Percentiles rank a stretch among this genome's conserved stretches.
Conservation (phyloP, 2,113 vertebrate species). For the Corythornis vintsioides region DNA sequence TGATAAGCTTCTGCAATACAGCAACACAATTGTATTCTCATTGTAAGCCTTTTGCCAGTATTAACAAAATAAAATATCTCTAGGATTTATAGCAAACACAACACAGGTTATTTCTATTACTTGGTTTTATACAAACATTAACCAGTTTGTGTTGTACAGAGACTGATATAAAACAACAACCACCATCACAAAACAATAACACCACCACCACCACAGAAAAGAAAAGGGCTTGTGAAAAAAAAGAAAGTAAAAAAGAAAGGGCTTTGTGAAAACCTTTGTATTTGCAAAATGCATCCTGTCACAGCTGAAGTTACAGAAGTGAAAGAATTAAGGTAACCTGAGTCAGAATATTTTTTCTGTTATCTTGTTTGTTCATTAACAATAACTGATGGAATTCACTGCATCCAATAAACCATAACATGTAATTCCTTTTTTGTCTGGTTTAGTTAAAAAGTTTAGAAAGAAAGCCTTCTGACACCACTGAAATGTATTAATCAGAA, state of each 20-base stretch:
- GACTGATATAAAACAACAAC: background rate
- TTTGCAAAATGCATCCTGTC: background rate
- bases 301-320: background rate
- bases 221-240: too few species aligned
- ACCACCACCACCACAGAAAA: background rate
- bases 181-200: too few species aligned
- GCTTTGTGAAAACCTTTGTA: background rate
- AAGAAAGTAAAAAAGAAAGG: background rate
- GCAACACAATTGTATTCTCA: background rate
- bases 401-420: background rate
- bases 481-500: background rate
- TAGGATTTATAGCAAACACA: background rate
- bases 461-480: background rate
- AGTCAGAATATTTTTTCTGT: background rate
- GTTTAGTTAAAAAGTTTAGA: background rate
- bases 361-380: background rate
- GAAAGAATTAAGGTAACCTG: background rate
- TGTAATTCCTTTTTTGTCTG: background rate
- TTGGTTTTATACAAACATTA: background rate
- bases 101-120: background rate
- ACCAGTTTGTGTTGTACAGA: background rate
- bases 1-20: background rate
- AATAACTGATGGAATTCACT: background rate
- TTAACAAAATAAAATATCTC: background rate
- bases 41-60: background rate